Base-by-base conservation (phyloP, 2,888 invertebrate genomes). In the Steinernema hermaphroditum region DNA sequence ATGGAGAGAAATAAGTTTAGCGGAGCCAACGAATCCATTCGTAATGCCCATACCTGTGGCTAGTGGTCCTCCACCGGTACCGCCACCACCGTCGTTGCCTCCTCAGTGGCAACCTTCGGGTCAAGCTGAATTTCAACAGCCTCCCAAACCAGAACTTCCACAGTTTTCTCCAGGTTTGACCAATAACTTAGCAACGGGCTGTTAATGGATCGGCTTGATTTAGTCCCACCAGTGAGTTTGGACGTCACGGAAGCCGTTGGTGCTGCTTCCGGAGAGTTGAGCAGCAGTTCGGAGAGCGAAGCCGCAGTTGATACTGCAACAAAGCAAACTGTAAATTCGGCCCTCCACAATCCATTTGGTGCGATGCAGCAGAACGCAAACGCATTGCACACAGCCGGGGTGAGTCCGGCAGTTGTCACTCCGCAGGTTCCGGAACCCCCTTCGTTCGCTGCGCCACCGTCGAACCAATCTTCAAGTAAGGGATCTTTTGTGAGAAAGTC, bases 21-120 rank as follows among this genome's bases (percentile, higher is more conserved):
- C 62, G 62, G 83, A 82, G 37, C 50, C 76, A 6, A 82, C 79
- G 4, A 84, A 84, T 75, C 83, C 83, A 19, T 83, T 83, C 70
- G 81, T 81, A 8, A 74, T 77, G 70, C 57, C 54, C 46, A 50
- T 76, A 16, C 68, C 44, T 1, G 29, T n/a, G 6, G 62, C 32
- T 4, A 32, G 62, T n/a, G 32, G 2, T 12, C 62, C 72, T 22
- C 62, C 72, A 27, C 46, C 68, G 41, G 44, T 32, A 34, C 68
- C 46, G 6, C 44, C 54, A 22, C 44, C 41, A 68, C 68, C 37
- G 8, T 37, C 9, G n/a, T n/a, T 68, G 57, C 32, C 69, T n/a
- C 27, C 4, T 12, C 68, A 34, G 32, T 54, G 32, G 46, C 68
- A 70, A 19, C 72, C 44, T n/a, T 14, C 19, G 12, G 34, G 54